Evolutionary conservation across 2,113 vertebrate genomes (phyloP).

Genomic region (Cyrtonyx montezumae): DNA sequence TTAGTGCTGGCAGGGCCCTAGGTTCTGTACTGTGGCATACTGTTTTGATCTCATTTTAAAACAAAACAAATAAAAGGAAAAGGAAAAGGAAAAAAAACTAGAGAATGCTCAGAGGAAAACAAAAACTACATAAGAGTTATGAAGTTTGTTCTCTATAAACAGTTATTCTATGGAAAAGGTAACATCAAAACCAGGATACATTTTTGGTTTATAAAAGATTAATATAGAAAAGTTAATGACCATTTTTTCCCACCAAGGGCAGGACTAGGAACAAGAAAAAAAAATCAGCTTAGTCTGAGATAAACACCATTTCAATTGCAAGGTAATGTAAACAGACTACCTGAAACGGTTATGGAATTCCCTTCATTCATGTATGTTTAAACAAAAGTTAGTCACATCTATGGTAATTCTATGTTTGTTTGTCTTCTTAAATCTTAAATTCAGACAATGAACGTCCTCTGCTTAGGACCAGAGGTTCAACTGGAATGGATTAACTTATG

Average conservation of each 20-base stretch:
- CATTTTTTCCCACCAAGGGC: background rate
- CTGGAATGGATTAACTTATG: background rate
- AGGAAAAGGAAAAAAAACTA: background rate
- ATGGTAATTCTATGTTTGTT: background rate
- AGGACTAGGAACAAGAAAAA: background rate
- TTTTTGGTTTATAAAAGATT: background rate
- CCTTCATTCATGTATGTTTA: background rate
- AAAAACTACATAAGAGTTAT: background rate
- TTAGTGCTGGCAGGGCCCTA: background rate
- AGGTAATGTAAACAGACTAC: background rate
- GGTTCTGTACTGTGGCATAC: background rate
- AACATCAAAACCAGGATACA: background rate
- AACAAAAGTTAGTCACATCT: background rate
- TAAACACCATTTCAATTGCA: background rate
- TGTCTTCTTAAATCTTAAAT: background rate
- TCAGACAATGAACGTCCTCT: background rate
- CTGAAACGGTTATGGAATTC: background rate
- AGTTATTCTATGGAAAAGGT: background rate
- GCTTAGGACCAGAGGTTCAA: background rate
- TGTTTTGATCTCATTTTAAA: background rate
- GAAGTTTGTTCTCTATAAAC: background rate
- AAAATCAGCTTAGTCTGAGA: background rate
- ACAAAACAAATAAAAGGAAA: background rate
- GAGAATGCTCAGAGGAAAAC: background rate
- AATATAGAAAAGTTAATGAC: background rate